Base-by-base conservation (phyloP, 2,797 vertebrate genomes). In the Echiichthys vipera region DNA sequence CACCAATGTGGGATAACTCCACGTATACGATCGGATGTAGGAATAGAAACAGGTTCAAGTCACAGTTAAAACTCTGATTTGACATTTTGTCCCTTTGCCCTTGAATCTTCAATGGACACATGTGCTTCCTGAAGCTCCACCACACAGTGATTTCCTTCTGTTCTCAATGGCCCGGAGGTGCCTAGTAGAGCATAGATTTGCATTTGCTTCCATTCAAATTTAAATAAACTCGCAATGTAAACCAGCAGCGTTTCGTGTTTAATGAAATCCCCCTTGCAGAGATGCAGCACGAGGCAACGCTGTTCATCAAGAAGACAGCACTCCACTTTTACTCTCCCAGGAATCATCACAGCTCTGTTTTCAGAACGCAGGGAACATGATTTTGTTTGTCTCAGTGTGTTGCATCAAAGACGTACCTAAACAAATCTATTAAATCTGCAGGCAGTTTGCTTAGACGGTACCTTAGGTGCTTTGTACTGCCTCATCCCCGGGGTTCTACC, bases 401-500 rank as follows among this genome's bases (percentile, higher is more conserved):
- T 56, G n/a, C 32, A 32, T 36, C 27, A 56, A 47, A 55, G 34
- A 42, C 34, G 53, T 50, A 18, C 36, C 51, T n/a, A 20, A 18
- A 59, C n/a, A 69, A 53, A 20, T 20, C 20, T 34, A 59, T 69
- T 77, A 53, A 34, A 65, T 34, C 29, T 22, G 12, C 36, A 30
- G 34, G 53, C 25, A 17, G 12, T 57, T 57, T 64, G 13, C 53
- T 45, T 37, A 4, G 34, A 74, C 56, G 36, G 20, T 47, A 22
- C 46, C 22, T 45, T 17, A 15, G 47, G 63, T 50, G 24, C 39
- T 61, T 32, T 25, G 43, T 45, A 3, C 9, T 11, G 54, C 17
- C 18, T 49, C 2, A 2, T 69, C 32, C 64, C 22, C 2, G 5
- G n/a, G 10, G 58, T 40, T 50, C 37, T 25, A 6, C 68, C 59